Percentiles rank a stretch among this genome's conserved stretches.
These are phyloP conservation scores for Corydoras maculifer DNA, from an alignment of 2,113 vertebrate species.

Conservation along the genomic window DNA sequence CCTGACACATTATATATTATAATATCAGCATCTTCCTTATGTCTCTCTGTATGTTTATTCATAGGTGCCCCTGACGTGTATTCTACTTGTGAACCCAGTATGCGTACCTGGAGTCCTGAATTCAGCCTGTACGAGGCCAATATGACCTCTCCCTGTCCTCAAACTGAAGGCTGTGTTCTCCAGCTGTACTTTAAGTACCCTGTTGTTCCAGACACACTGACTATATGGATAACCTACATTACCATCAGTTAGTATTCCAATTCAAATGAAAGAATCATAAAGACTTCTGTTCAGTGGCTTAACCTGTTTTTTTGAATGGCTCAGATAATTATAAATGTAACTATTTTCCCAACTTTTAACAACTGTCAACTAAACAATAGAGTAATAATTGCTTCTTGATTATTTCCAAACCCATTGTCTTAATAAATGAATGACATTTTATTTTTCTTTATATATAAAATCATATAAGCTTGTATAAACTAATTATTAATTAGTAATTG, in stretches of 20 bases:
- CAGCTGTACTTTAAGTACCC: conserved; percentile 79
- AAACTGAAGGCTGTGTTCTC: conserved; percentile 79
- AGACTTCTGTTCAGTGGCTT: neutral
- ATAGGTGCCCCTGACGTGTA: conserved; percentile 90
- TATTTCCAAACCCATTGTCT: too few relatives aligned
- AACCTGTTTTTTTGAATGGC: too few relatives aligned
- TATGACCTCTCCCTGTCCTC: conserved; percentile 84
- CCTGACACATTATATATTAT: neutral
- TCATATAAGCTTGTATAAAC: too few relatives aligned
- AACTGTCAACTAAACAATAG: too few relatives aligned
- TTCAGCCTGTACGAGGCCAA: conserved; percentile 87
- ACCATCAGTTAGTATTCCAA: conserved; percentile 57
- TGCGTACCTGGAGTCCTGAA: conserved; percentile 94
- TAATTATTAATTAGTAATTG: too few relatives aligned
- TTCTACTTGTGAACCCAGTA: conserved; percentile 85
- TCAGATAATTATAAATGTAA: too few relatives aligned
- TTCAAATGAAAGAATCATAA: neutral
- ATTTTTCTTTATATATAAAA: too few relatives aligned
- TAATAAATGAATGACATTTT: too few relatives aligned
- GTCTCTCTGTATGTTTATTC: conserved; percentile 30
- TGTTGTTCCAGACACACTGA: conserved; percentile 71
- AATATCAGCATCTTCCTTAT: neutral
- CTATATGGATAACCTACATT: conserved; percentile 89
- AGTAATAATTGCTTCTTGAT: too few relatives aligned
- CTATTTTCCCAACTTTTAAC: too few relatives aligned